A percentile compares a stretch with the other conserved stretches of the same genome.
These are phyloP conservation scores for Sardinella longiceps DNA, from an alignment of 2,797 vertebrate species.

Conservation along the genomic window DNA sequence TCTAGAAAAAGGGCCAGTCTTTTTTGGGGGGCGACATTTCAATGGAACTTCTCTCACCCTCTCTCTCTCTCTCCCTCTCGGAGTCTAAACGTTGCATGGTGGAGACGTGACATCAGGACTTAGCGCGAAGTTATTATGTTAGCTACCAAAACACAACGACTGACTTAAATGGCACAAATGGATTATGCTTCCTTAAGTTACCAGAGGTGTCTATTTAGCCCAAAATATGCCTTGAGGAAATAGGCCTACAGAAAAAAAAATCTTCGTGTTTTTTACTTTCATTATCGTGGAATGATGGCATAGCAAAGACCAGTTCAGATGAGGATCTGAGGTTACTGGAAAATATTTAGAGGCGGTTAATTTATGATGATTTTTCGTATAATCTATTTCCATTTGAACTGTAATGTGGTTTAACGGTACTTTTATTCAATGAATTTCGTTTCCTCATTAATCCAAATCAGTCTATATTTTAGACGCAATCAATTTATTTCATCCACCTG, in stretches of 20 bases:
- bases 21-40: slow-evolving; percentile 25
- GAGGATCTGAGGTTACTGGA: not conserved
- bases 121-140: slow-evolving; percentile 16
- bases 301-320: not conserved
- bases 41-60: not conserved
- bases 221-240: not conserved
- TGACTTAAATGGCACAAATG: not conserved
- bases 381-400: not conserved
- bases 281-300: not conserved
- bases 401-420: not conserved
- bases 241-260: not conserved
- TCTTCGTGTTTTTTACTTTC: not conserved
- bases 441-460: not conserved
- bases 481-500: not conserved
- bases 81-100: not conserved
- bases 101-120: slow-evolving; percentile 3
- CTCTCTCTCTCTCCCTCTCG: slow-evolving; percentile 2
- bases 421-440: not conserved
- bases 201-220: not conserved
- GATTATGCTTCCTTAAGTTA: not conserved
- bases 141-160: not conserved
- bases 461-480: not conserved
- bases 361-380: not conserved
- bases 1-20: slow-evolving; percentile 48
- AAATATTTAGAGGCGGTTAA: not conserved